Base-by-base conservation (phyloP, 1,140 invertebrate genomes). In the Neodiprion fabricii region DNA sequence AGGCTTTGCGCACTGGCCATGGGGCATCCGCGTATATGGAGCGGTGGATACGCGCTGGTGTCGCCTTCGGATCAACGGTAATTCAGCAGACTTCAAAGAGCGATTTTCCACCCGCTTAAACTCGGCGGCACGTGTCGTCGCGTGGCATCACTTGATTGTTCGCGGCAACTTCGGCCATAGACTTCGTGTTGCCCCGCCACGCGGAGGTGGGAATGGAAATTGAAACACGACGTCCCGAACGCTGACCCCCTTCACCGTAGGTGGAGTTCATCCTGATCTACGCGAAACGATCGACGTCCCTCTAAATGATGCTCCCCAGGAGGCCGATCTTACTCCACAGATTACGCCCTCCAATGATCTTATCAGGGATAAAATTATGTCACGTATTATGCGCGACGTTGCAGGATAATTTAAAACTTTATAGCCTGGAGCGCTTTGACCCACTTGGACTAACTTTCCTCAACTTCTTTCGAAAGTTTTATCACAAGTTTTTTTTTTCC, bases 101-200 rank as follows among this genome's bases (percentile, higher is more conserved):
- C 79, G 82, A 84, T 84, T 83, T 84, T 82, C 79, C 82, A 75
- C 76, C 67, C 77, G 82, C 77, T 84, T 83, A 77, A 75, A 40
- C 75, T 49, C 70, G 70, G 53, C 61, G 73, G 50, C 70, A 71
- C 70, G 70, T 71, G 70, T 53, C 71, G 72, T 49, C 81, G 77
- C 81, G 77, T 75, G 81, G 61, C 70, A 48, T 49, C 40, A 40
- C 23, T 47, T 50, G 70, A 71, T 48, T 47, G 70, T 47, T 49
- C n/a, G 48, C 68, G 47, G 68, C 68, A 47, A 69, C 47, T 28
- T 69, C 68, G 68, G 21, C 11, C 68, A 11, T 23, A 28, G 14
- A 28, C 68, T 23, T 23, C 68, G 68, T 69, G 68, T 23, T 47
- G 23, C 47, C 17, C 68, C 78, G 75, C 1, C 79, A 79, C 78